phyloP scores from a whole-genome alignment of 2,888 invertebrate species.

The Scaeva pyrastri region DNA sequence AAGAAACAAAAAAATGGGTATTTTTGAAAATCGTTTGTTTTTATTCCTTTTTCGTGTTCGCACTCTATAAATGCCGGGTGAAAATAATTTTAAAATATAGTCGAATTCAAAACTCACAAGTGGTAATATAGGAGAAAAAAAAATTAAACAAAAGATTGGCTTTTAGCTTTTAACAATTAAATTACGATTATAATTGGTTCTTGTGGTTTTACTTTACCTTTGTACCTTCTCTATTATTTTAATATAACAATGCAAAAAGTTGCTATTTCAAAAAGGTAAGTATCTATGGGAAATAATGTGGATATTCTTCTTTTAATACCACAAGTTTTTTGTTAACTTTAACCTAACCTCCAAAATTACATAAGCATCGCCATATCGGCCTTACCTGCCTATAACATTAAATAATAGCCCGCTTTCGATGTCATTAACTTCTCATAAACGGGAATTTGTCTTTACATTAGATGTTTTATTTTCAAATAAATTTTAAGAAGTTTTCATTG shows the following conservation, averaged over 20 bases:
- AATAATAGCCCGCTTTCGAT: too few relatives aligned
- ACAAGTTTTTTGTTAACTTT: not conserved
- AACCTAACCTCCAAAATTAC: not conserved
- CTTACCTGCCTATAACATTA: too few relatives aligned
- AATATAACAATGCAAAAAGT: conserved; percentile 39
- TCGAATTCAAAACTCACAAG: conserved; percentile 40
- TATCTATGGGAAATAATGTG: not conserved
- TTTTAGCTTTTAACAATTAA: not conserved
- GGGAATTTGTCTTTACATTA: too few relatives aligned
- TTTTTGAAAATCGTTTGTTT: conserved; percentile 23
- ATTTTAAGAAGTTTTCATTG: too few relatives aligned
- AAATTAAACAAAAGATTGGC: not conserved
- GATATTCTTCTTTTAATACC: not conserved
- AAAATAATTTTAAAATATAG: conserved; percentile 37
- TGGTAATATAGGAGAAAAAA: not conserved
- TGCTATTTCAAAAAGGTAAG: conserved; percentile 1
- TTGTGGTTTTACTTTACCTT: not conserved
- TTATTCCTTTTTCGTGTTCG: conserved; percentile 16
- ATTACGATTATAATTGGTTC: not conserved
- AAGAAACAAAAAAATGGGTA: conserved; percentile 16
- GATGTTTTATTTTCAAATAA: too few relatives aligned
- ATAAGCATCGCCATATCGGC: too few relatives aligned
- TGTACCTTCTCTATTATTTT: not conserved
- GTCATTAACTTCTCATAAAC: too few relatives aligned
- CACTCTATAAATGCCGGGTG: conserved; percentile 54